These are phyloP conservation scores for Romanomermis culicivorax DNA, from an alignment of 2,888 invertebrate genomes.

Conservation along the genomic window DNA sequence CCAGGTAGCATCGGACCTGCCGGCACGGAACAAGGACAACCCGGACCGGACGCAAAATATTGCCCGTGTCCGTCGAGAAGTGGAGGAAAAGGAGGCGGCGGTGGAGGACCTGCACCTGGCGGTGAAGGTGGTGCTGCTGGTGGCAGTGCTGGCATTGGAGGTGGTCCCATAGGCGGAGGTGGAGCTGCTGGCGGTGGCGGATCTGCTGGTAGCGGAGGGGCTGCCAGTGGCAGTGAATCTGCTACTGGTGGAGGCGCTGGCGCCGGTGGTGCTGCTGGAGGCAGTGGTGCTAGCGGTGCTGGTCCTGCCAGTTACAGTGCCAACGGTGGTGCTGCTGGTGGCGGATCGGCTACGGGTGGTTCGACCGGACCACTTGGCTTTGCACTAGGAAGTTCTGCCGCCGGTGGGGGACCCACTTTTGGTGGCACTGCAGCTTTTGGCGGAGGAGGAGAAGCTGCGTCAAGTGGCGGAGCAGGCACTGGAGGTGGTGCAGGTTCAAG, in stretches of 20 bases:
- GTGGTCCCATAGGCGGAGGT: background rate
- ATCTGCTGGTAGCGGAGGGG: background rate
- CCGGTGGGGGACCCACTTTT: too few relatives aligned
- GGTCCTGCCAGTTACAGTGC: background rate
- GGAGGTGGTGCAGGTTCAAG: background rate
- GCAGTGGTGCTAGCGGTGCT: background rate
- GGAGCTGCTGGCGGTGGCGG: constrained; percentile 1
- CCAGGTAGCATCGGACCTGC: background rate
- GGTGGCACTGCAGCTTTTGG: background rate
- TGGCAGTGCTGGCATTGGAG: background rate
- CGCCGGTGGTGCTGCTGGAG: background rate
- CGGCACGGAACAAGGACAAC: background rate
- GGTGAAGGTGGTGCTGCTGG: background rate
- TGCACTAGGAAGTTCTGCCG: too few relatives aligned
- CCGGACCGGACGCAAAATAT: background rate
- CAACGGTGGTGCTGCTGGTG: background rate
- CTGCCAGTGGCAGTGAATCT: background rate
- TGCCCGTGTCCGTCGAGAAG: background rate
- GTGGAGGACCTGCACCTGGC: background rate
- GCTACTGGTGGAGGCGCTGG: background rate
- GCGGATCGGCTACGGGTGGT: background rate
- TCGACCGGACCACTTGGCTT: too few relatives aligned
- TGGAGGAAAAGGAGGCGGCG: background rate
- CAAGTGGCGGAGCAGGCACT: background rate
- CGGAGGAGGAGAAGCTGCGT: background rate